Conservation (phyloP, 2,888 invertebrate species). For the Helleia helle region DNA sequence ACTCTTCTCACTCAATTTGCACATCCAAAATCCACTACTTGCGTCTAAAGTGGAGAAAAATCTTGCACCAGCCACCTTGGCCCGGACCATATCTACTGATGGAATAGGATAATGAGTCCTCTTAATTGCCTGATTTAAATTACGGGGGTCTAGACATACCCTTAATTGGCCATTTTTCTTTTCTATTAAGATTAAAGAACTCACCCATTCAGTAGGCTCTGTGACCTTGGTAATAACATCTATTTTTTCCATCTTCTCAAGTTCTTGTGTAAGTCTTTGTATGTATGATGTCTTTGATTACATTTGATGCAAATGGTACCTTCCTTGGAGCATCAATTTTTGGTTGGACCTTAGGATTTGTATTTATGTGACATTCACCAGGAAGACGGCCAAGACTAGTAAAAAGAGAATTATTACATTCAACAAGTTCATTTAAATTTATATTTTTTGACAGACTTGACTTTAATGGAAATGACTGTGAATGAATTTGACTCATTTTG, state of each 20-base stretch:
- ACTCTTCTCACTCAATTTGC: constrained; percentile 1
- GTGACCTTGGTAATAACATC: constrained; percentile 19
- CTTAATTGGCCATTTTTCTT: constrained; percentile 18
- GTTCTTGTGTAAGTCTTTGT: constrained; percentile 15
- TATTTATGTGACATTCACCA: constrained; percentile 18
- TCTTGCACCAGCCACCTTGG: constrained; percentile 15
- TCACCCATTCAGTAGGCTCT: constrained; percentile 20
- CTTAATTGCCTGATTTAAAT: constrained; percentile 17
- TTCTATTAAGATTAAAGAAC: constrained; percentile 15
- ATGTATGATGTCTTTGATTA: no score
- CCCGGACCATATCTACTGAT: constrained; percentile 13
- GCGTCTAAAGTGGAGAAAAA: constrained; percentile 18
- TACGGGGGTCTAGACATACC: constrained; percentile 19
- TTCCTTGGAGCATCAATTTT: constrained; percentile 20
- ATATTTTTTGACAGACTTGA: constrained; percentile 5
- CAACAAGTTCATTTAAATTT: no score
- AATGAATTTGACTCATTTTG: no score
- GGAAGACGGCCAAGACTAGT: constrained; percentile 20
- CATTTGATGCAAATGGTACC: constrained; percentile 19
- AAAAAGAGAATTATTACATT: constrained; percentile 15
- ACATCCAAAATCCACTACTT: constrained; percentile 20
- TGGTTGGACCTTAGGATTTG: constrained; percentile 16
- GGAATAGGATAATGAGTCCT: constrained; percentile 19
- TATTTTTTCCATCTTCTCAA: constrained; percentile 19
- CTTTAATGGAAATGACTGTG: constrained; percentile 10